Base-by-base conservation (phyloP, 1,140 invertebrate species). In the Drosophila hydei region DNA sequence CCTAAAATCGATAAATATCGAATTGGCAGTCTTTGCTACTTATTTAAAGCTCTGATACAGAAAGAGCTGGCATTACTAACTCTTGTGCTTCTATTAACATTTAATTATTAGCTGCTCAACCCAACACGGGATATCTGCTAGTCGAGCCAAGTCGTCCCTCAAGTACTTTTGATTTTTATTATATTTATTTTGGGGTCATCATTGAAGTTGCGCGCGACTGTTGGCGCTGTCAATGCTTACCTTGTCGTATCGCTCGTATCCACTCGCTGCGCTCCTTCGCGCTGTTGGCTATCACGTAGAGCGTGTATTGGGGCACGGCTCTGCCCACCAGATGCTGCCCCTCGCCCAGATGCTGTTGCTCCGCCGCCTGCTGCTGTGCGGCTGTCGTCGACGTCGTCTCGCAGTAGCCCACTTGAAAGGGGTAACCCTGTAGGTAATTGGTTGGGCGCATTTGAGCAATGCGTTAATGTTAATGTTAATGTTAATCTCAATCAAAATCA, bases 361-460 rank as follows among this genome's bases (percentile, higher is more conserved):
- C 40, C 12, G 51, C 47, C 30, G 42, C 30, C 42, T 59, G 79
- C 16, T 76, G 59, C 40, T 51, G 33, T 52, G 64, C 64, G 16
- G 36, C 64, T 47, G 79, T 63, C 36, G 75, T 75, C 68, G 30
- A 33, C 30, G 30, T 33, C 30, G 30, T 33, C 30, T 96, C 95
- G 52, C 94, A 93, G 92, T 96, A 97, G 47, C 95, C 95, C 70
- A 97, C 94, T 93, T 96, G 94, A 91, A 94, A 94, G 60, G 93
- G 94, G 89, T 93, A 93, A 63, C 93, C 94, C 75, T 93, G 38
- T 6, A 14, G 91, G 45, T 63, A 69, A 75, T 59, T 70, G 73
- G 62, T 43, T 56, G 51, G 43, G 18, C 30, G 23, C 14, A 16
- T 14, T 16, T 11, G 19, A 38, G 47, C 43, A 65, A 54, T 33